Base-by-base conservation (phyloP, 2,888 invertebrate genomes). In the Caenorhabditis sp. region DNA sequence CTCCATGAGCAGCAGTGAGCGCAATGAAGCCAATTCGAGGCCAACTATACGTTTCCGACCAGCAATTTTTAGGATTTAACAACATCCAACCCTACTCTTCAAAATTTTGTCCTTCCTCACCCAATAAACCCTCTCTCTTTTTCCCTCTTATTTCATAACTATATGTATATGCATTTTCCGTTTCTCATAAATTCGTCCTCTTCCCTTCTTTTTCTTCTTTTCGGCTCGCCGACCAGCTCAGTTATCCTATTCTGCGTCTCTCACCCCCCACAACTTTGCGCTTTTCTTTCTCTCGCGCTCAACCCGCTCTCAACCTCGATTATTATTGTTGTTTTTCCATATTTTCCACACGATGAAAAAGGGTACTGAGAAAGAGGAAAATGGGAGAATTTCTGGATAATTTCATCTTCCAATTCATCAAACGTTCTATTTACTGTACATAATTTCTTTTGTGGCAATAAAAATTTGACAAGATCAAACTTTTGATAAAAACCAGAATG, bases 161-260 rank as follows among this genome's bases (percentile, higher is more conserved):
- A 43, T 43, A 17, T 43, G 43, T 43, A 31, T 31, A 31, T 31
- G 43, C 17, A 43, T 43, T 43, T 43, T 43, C 43, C 43, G 43
- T 43, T 43, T 43, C 43, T 43, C 43, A 69, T 64, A 50, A 65
- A 65, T 66, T 59, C 59, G 54, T 23, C n/a, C 31, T 59, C 20
- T 56, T 49, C 50, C 17, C 64, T 49, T 50, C 36, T 31, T 17
- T 61, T 53, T 26, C 17, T 43, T 43, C 17, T 14, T 43, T 43
- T 43, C 43, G 43, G 43, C 43, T 43, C 43, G 43, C 43, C 43
- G 43, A 3, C 43, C 43, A 17, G 43, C 43, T 43, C 43, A 43
- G 43, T 43, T 43, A 43, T 43, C 43, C 43, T 43, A 43, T 14
- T 43, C 43, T 43, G 43, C 43, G 43, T 43, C 43, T 43, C 43